phyloP scores from a whole-genome alignment of 2,113 vertebrate genomes.

The Prinia subflava region DNA sequence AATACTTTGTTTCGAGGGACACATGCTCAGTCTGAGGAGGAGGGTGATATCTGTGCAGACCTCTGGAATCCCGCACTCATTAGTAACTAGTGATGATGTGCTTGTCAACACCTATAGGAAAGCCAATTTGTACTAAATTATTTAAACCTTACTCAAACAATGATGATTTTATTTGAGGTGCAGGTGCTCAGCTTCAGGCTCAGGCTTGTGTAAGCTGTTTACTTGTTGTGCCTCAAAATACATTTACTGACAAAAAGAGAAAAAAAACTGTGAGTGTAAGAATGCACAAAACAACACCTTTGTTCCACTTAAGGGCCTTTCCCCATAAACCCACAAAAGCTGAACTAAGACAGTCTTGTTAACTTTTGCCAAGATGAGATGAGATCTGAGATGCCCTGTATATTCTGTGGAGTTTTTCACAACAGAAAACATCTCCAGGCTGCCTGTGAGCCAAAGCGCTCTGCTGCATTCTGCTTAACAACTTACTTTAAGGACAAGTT shows the following conservation, averaged over 20 bases:
- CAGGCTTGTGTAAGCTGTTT: conserved; percentile 50
- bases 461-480: background rate
- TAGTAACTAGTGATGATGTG: conserved; percentile 51
- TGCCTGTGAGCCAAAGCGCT: background rate
- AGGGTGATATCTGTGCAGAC: background rate
- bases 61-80: conserved; percentile 35
- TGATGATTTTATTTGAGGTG: conserved; percentile 47
- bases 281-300: background rate
- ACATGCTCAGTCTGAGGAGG: background rate
- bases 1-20: background rate
- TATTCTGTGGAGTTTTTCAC: background rate
- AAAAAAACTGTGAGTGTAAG: background rate
- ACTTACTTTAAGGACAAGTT: background rate
- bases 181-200: conserved; percentile 56
- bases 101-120: conserved; percentile 59
- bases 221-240: conserved; percentile 32
- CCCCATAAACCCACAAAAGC: background rate
- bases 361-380: background rate
- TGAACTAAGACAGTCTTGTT: background rate
- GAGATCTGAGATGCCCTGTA: background rate
- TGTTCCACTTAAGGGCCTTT: background rate
- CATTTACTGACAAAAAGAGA: background rate
- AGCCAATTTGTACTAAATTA: conserved; percentile 64
- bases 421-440: background rate
- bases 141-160: conserved; percentile 54